phyloP scores from a whole-genome alignment of 2,797 vertebrate genomes.

The Pitangus sulphuratus region DNA sequence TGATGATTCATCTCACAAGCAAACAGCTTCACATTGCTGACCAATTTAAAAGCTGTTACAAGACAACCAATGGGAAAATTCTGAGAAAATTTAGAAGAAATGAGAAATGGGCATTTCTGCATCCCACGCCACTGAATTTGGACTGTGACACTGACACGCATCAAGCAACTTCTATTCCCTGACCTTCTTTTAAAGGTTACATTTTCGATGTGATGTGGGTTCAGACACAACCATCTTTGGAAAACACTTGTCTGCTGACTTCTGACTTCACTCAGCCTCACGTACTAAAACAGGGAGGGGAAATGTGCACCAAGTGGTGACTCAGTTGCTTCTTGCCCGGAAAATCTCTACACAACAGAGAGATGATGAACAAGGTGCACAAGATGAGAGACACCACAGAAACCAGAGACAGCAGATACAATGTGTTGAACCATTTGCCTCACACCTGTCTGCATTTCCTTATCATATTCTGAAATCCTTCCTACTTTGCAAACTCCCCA shows the following conservation, averaged over 20 bases:
- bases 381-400: background rate
- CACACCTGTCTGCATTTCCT: background rate
- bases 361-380: background rate
- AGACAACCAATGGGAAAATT: background rate
- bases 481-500: background rate
- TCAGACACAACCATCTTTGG: background rate
- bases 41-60: background rate
- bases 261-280: background rate
- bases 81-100: background rate
- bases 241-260: background rate
- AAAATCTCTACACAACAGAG: background rate
- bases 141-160: background rate
- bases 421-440: background rate
- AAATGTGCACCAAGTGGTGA: background rate
- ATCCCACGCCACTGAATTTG: background rate
- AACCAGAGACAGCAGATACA: background rate
- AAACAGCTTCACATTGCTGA: background rate
- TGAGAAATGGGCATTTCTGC: background rate
- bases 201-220: background rate
- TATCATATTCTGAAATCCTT: background rate
- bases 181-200: background rate
- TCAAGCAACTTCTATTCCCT: background rate
- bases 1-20: slow-evolving; percentile 40
- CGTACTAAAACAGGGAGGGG: background rate
- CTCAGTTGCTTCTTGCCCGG: background rate